Evolutionary conservation across 2,113 vertebrate genomes (phyloP), one percentile per base, ranked within the genome.

Genomic region (Callipepla californica): DNA sequence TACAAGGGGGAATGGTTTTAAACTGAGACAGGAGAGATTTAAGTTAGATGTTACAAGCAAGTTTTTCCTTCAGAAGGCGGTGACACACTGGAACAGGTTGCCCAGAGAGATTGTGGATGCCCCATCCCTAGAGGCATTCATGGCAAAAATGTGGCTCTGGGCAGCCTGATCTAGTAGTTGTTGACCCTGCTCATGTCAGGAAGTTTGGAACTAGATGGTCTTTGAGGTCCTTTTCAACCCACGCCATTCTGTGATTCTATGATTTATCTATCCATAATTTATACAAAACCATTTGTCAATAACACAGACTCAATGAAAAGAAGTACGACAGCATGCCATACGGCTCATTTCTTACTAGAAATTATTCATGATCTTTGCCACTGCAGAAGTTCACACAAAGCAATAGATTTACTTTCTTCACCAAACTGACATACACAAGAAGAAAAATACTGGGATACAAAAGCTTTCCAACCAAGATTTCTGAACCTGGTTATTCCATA

Each of bases 381-480:
- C n/a, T 63, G 23, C 53, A 67, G 38, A 85, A 85, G 13, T 63
- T 50, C 13, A 84, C 36, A 66, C 2, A 42, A 81, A 79, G 4
- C 14, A 38, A 44, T 10, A 28, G 8, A 67, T 20, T 61, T 6
- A 2, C 19, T 16, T 70, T 72, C 38, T 66, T 83, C 34, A 58
- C 38, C 87, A 28, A 67, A 22, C 13, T 0, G 0, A 85, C 6
- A 4, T 58, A 73, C 6, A 2, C 62, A 69, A 58, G 5, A 67
- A 68, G 32, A 42, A 38, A 74, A 89, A 50, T 30, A 38, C 25
- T 44, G 78, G 82, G 6, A 80, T 48, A 6, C 6, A 30, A 57
- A 62, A 70, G 20, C 2, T 72, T 80, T 91, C 67, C 57, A 89
- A 59, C 32, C 28, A 51, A 67, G 34, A 7, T 12, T 87, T 2